Base-by-base conservation (phyloP, 2,113 vertebrate species). In the Archocentrus centrarchus region DNA sequence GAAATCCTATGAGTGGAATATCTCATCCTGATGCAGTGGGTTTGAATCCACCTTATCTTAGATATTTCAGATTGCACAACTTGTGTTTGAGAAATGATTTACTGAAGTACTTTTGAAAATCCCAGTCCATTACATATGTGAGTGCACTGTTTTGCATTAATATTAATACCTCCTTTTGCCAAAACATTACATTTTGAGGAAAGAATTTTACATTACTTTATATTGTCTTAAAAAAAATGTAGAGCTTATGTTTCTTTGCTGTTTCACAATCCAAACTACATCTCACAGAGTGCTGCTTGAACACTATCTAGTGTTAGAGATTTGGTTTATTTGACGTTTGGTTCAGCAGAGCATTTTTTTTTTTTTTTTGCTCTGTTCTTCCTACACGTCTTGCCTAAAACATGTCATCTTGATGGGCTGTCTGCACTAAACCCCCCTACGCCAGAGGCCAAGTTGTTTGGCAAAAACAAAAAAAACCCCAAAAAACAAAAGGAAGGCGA, bases 131-230 rank as follows among this genome's bases (percentile, higher is more conserved):
- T 41, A 86, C 10, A 75, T 77, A 39, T 47, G 24, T 57, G n/a
- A 84, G 39, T n/a, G 6, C 59, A 83, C 60, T 32, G 44, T 59
- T 57, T 63, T 60, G 30, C 20, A 50, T 64, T 78, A 80, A 30
- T 82, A 41, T 62, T 53, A 59, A 77, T 59, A 27, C 27, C 6
- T 75, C 58, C 73, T 39, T 66, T 78, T 79, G 47, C 87, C 81
- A 88, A 78, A 14, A 82, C 47, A 55, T 88, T 79, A 77, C 61
- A 80, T 59, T 83, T 47, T 53, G 6, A 81, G 81, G 47, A 88
- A 86, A 35, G 47, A 84, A 86, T 83, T 83, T 79, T 73, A 75
- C 11, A 80, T 79, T 5, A 58, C 24, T 1, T 41, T 50, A 30
- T 59, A 20, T 60, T 22, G 53, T 66, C 14, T 24, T 62, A n/a